phyloP scores from a whole-genome alignment of 2,797 vertebrate species.

The Phyllotis vaccarum region DNA sequence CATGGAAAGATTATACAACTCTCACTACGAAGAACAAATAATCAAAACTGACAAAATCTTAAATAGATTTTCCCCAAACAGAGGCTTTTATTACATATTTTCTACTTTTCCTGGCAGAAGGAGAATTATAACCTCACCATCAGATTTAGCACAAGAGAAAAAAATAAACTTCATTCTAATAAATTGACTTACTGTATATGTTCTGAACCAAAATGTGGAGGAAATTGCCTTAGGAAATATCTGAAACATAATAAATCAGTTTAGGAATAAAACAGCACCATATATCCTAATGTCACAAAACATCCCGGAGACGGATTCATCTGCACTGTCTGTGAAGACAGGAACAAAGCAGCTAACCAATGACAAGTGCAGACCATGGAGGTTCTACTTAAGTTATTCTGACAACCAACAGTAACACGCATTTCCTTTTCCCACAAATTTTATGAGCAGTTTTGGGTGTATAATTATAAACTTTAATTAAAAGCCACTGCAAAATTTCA shows the following conservation, averaged over 20 bases:
- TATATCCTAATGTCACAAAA: conserved; percentile 80
- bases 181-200: conserved; percentile 82
- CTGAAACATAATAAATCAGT: conserved; percentile 85
- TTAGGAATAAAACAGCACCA: conserved; percentile 80
- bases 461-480: not conserved
- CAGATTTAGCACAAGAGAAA: conserved; percentile 72
- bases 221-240: conserved; percentile 85
- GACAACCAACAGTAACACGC: conserved; percentile 58
- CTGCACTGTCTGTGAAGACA: conserved; percentile 62
- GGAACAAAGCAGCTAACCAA: conserved; percentile 63
- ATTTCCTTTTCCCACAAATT: conserved; percentile 70
- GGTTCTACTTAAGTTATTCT: conserved; percentile 68
- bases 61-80: conserved; percentile 58
- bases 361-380: conserved; percentile 66
- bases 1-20: not conserved
- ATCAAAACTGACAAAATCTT: conserved; percentile 49
- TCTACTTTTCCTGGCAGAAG: conserved; percentile 67
- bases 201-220: conserved; percentile 71
- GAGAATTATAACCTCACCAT: conserved; percentile 80
- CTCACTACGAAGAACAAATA: conserved; percentile 31
- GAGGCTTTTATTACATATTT: conserved; percentile 52
- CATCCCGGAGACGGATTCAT: conserved; percentile 81
- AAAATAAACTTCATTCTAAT: conserved; percentile 78
- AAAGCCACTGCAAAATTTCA: conserved; percentile 45
- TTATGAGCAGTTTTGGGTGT: conserved; percentile 36